Percentiles rank a stretch among this genome's conserved stretches.
Conservation (phyloP, 2,888 invertebrate species). For the Diaprepes abbreviatus region DNA sequence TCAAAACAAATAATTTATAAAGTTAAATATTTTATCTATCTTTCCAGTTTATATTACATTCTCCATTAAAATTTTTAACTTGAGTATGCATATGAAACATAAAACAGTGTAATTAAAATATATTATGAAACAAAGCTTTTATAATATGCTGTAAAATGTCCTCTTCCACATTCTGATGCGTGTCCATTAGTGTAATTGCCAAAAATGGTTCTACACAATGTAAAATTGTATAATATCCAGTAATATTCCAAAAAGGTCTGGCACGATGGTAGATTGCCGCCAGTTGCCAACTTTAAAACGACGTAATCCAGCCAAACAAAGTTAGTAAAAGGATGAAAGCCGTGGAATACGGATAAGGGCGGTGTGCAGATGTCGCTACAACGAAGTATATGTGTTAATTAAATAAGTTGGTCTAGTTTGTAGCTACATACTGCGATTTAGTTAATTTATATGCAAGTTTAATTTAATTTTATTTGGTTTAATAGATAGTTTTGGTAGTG, state of each 20-base stretch:
- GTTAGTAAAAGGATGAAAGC: not conserved
- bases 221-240: constrained; percentile 10
- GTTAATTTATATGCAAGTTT: not conserved
- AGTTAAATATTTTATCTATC: no score
- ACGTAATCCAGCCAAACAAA: not conserved
- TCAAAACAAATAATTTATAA: no score
- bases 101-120: not conserved
- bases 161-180: not conserved
- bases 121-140: constrained; percentile 10
- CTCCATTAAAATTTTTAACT: not conserved
- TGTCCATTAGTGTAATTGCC: constrained; percentile 16
- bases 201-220: not conserved
- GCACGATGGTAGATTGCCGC: constrained; percentile 12
- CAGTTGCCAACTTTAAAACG: constrained; percentile 18
- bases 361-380: constrained; percentile 15
- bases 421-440: not conserved
- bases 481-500: no score
- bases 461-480: not conserved
- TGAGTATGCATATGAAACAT: not conserved
- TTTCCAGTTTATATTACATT: not conserved
- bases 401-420: constrained; percentile 11
- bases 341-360: not conserved
- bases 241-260: constrained; percentile 12
- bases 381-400: constrained; percentile 10
- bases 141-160: constrained; percentile 4